Base-by-base conservation (phyloP, 1,140 invertebrate genomes). In the Zaprionus davidi region DNA sequence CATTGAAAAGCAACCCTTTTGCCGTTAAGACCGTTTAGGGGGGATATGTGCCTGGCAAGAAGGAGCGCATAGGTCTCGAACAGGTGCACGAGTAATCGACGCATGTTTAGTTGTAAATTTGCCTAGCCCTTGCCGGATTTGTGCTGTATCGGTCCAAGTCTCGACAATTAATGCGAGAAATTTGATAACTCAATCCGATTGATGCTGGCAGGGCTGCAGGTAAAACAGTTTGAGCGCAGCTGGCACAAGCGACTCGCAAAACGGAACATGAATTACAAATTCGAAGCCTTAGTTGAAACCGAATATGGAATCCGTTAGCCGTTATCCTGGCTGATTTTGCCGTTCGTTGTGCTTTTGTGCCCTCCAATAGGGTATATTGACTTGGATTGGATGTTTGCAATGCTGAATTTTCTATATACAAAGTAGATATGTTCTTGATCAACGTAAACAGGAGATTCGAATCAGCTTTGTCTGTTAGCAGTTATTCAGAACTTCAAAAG, bases 251-350 rank as follows among this genome's bases (percentile, higher is more conserved):
- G 57, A 71, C 56, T 80, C 34, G 69, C 59, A 74, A 75, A 78
- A 74, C 67, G 74, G 84, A 81, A 81, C 81, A 78, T 85, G 79
- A 85, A 85, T 85, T 85, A 66, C 11, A 71, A 81, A 76, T 81
- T 75, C 3, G 20, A 12, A 49, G n/a, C n/a, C 46, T 3, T 4
- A 49, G 12, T 13, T 20, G 24, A 36, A 53, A 36, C 34, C 15
- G 46, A 60, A 15, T 26, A 44, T 28, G 15, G 31, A 82, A 85
- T 73, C 34, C 60, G 44, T 80, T 65, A 63, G 15, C 15, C 38
- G 38, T 20, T 46, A 11, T 60, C 66, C 69, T 55, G 71, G 72
- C 57, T 63, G 58, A 41, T 44, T 59, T 34, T 58, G 36, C 24
- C 31, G 9, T 9, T 34, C 31, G 3, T 34, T 34, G 31, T 34